A percentile compares a stretch with the other conserved stretches of the same genome.
phyloP scores from a whole-genome alignment of 2,797 vertebrate genomes.

The Enteromius fasciolatus region DNA sequence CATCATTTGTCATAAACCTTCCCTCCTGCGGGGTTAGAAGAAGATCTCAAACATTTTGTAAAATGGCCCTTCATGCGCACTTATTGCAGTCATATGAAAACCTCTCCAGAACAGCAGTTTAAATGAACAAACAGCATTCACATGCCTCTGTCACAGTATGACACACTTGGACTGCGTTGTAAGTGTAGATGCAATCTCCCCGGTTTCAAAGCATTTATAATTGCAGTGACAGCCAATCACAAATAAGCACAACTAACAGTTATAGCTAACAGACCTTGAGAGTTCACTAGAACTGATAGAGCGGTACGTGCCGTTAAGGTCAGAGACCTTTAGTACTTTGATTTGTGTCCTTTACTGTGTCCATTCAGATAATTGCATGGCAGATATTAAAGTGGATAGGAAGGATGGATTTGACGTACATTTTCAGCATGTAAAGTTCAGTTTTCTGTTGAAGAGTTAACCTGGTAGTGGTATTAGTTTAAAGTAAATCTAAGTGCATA shows the following conservation, averaged over 20 bases:
- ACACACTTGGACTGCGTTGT: background rate
- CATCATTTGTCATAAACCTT: conserved; percentile 28
- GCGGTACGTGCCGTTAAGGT: background rate
- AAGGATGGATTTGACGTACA: background rate
- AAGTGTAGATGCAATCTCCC: conserved; percentile 8
- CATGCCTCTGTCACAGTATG: background rate
- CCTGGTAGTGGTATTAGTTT: background rate
- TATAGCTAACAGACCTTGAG: background rate
- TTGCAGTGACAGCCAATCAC: conserved; percentile 26
- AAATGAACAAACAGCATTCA: background rate
- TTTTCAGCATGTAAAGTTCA: background rate
- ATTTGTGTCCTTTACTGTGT: background rate
- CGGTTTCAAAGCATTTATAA: conserved; percentile 17
- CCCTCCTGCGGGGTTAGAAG: conserved; percentile 15
- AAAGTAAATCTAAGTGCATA: background rate
- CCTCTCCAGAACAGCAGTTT: background rate
- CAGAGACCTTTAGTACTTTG: conserved; percentile 8
- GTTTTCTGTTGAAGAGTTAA: background rate
- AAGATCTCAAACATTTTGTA: conserved; percentile 25
- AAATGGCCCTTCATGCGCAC: background rate
- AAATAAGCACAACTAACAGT: background rate
- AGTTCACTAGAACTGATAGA: background rate
- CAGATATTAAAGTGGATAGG: background rate
- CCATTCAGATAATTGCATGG: conserved; percentile 4
- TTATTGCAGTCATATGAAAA: background rate